phyloP scores from a whole-genome alignment of 2,797 vertebrate species.

The Acanthornis magna region DNA sequence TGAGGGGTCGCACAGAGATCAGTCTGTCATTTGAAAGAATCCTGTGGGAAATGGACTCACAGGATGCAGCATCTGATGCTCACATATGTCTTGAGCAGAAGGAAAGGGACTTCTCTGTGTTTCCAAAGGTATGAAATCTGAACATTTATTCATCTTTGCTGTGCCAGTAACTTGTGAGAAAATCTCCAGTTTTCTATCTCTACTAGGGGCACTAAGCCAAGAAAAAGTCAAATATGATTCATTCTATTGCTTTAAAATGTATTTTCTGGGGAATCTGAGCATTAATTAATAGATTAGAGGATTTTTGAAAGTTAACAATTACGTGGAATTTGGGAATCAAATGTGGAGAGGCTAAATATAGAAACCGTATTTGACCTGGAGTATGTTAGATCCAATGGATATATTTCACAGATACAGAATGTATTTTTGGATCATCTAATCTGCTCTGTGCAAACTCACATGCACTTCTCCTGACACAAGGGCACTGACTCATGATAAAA shows the following conservation, averaged over 20 bases:
- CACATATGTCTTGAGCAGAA: background rate
- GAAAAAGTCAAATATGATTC: background rate
- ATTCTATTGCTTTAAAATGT: background rate
- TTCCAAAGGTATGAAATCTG: background rate
- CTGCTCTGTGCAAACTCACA: background rate
- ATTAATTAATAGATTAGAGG: background rate
- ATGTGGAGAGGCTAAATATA: background rate
- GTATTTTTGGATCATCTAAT: background rate
- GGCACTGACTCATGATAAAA: background rate
- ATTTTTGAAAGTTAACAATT: background rate
- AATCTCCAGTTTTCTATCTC: background rate
- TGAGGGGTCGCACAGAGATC: background rate
- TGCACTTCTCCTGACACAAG: background rate
- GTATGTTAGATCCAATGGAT: fast-evolving
- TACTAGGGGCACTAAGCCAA: background rate
- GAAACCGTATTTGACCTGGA: background rate
- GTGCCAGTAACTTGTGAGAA: background rate
- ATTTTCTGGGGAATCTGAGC: background rate
- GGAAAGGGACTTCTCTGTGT: background rate
- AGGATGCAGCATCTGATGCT: background rate
- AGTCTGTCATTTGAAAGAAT: background rate
- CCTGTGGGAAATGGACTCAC: background rate
- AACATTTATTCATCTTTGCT: background rate
- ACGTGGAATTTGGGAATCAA: background rate
- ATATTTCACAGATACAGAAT: background rate